Evolutionary conservation across 2,888 invertebrate genomes (phyloP).

Genomic region (Sinodicranocentrus sp.): DNA sequence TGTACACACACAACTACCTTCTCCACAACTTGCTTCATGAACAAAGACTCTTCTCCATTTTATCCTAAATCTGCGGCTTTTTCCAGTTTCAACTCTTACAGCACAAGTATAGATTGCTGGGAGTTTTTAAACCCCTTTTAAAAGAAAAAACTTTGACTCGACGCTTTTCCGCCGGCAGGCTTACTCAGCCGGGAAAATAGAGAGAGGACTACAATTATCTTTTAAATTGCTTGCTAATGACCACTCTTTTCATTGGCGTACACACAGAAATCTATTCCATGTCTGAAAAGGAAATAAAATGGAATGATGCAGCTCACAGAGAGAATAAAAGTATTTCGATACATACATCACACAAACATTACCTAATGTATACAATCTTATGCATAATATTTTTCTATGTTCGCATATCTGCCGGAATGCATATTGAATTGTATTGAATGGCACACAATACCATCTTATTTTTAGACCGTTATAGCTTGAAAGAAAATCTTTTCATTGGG

Average conservation of each 20-base stretch:
- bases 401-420: too few species aligned
- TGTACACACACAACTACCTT: too few species aligned
- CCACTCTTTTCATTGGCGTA: constrained; percentile 41
- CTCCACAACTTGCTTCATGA: too few species aligned
- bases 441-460: neutral
- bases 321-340: neutral
- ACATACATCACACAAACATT: neutral
- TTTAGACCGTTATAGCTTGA: constrained; percentile 3
- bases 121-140: too few species aligned
- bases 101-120: too few species aligned
- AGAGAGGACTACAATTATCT: constrained; percentile 40
- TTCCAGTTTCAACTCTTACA: constrained; percentile 25
- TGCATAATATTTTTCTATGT: neutral
- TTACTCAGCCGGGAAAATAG: constrained; percentile 8
- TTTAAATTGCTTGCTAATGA: constrained; percentile 50
- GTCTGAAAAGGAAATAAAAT: neutral
- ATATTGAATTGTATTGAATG: neutral
- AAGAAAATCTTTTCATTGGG: constrained; percentile 4
- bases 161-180: constrained; percentile 33
- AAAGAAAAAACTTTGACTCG: too few species aligned
- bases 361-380: neutral
- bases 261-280: neutral
- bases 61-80: too few species aligned
- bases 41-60: too few species aligned
- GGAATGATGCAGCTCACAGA: constrained; percentile 1